Evolutionary conservation across 1,140 invertebrate species (phyloP).

Genomic region (Sarcophaga bullata): DNA sequence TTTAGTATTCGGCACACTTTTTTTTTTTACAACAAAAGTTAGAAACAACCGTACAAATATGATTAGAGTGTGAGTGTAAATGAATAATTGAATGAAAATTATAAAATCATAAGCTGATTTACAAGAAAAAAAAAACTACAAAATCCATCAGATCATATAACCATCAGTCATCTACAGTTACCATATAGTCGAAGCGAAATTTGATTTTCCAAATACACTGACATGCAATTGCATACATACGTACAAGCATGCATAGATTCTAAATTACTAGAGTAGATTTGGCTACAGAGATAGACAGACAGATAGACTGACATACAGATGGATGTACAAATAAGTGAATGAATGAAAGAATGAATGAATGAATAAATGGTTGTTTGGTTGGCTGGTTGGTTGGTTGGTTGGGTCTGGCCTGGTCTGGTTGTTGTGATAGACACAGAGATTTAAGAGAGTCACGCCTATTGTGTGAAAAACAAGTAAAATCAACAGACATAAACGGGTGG

Average conservation of each 20-base stretch:
- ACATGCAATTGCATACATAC: too few relatives aligned
- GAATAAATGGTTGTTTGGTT: too few relatives aligned
- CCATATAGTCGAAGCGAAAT: not conserved
- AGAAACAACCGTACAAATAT: too few relatives aligned
- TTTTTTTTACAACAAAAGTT: not conserved
- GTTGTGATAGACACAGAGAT: not conserved
- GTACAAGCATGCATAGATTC: too few relatives aligned
- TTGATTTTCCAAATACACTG: not conserved
- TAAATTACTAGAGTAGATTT: too few relatives aligned
- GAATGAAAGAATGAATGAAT: too few relatives aligned
- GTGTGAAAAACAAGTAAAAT: slow-evolving; percentile 8
- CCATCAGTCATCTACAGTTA: not conserved
- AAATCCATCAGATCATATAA: not conserved
- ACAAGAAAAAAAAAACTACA: not conserved
- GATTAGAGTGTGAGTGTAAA: too few relatives aligned
- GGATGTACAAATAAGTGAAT: not conserved
- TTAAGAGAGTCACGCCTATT: slow-evolving; percentile 4
- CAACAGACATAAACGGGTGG: slow-evolving; percentile 23
- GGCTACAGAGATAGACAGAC: too few relatives aligned
- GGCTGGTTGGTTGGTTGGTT: too few relatives aligned
- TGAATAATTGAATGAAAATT: too few relatives aligned
- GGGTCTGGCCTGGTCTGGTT: too few relatives aligned
- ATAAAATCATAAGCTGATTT: slow-evolving; percentile 1
- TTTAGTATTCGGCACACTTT: not conserved
- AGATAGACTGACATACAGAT: not conserved